Conservation (phyloP, 2,113 vertebrate species). For the Falco punctatus region DNA sequence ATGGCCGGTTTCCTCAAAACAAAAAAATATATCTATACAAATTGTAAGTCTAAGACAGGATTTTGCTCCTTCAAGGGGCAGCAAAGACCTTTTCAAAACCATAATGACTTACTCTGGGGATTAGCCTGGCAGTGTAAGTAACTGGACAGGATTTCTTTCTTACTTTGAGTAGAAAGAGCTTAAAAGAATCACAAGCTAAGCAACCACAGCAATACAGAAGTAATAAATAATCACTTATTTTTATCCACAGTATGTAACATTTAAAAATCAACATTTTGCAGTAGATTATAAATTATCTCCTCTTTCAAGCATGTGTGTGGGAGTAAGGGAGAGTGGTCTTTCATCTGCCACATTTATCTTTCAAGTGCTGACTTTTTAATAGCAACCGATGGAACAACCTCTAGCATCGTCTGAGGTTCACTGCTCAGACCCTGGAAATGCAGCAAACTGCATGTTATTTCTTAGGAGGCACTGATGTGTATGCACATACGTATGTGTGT, state of each 20-base stretch:
- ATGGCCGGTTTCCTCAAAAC: not conserved
- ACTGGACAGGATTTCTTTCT: not conserved
- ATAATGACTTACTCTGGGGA: not conserved
- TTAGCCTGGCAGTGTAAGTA: not conserved
- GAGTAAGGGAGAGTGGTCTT: not conserved
- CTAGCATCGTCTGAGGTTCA: not conserved
- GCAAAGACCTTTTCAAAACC: not conserved
- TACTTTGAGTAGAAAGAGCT: not conserved
- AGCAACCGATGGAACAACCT: not conserved
- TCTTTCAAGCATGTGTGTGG: not conserved
- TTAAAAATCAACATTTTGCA: conserved; percentile 9
- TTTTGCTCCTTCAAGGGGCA: not conserved
- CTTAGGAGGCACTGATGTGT: not conserved
- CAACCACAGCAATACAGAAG: not conserved
- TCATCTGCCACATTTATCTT: not conserved
- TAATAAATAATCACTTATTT: conserved; percentile 20
- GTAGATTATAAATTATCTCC: not conserved
- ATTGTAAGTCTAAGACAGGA: not conserved
- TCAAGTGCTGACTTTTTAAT: not conserved
- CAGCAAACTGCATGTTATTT: not conserved
- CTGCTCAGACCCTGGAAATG: not conserved
- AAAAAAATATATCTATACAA: not conserved
- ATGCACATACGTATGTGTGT: not conserved
- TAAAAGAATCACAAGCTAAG: not conserved
- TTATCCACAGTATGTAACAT: not conserved